These are phyloP conservation scores for Schlechtendalia chinensis DNA, from an alignment of 1,140 invertebrate genomes.

Conservation along the genomic window DNA sequence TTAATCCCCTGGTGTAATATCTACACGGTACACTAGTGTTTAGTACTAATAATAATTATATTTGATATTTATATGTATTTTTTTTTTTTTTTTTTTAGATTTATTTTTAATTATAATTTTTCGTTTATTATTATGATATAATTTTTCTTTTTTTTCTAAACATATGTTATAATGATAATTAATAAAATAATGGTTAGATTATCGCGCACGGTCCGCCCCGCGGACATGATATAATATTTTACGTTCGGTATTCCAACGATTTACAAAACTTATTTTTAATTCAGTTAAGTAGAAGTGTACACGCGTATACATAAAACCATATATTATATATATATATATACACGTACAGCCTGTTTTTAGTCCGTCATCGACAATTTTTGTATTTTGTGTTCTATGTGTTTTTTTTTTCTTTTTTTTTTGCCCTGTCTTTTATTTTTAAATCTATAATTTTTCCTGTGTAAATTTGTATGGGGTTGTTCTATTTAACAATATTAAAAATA, in stretches of 20 bases:
- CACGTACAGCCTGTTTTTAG: neutral
- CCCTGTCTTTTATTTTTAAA: constrained; percentile 10
- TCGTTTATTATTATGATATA: constrained; percentile 7
- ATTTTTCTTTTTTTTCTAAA: neutral
- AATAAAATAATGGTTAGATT: no score
- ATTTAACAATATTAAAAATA: neutral
- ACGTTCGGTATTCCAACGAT: no score
- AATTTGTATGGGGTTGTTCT: constrained; percentile 38
- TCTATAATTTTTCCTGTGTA: constrained; percentile 27
- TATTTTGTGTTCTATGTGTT: neutral
- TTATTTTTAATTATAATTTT: constrained; percentile 47
- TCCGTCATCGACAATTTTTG: no score
- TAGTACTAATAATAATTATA: constrained; percentile 23
- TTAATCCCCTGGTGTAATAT: neutral
- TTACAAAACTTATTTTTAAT: neutral
- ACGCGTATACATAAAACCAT: no score
- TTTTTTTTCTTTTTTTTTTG: neutral
- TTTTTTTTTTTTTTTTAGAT: constrained; percentile 44
- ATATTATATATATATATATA: constrained; percentile 8
- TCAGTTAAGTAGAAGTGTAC: constrained; percentile 1
- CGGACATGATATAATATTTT: no score
- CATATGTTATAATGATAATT: no score
- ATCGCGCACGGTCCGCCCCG: no score
- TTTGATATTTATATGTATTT: constrained; percentile 23
- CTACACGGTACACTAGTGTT: neutral